Percentiles rank a stretch among this genome's conserved stretches.
phyloP scores from a whole-genome alignment of 2,888 invertebrate genomes.

The Ptychoptera albimana region DNA sequence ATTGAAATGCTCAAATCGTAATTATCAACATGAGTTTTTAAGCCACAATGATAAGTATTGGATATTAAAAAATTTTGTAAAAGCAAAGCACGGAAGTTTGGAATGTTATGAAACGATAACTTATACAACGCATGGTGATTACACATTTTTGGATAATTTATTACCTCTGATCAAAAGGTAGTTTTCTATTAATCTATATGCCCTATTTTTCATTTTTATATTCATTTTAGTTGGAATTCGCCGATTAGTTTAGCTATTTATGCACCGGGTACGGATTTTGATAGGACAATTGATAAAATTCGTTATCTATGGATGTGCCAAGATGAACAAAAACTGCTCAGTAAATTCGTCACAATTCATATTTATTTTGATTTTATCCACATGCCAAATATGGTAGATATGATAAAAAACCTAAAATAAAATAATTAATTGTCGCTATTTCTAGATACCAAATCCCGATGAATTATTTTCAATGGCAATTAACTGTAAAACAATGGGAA shows the following conservation, averaged over 20 bases:
- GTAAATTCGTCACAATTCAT: conserved; percentile 45
- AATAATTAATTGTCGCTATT: conserved; percentile 10
- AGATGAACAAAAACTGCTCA: conserved; percentile 32
- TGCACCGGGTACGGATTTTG: conserved; percentile 45
- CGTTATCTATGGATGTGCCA: conserved; percentile 40
- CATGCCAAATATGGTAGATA: conserved; percentile 30
- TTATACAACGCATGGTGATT: conserved; percentile 51
- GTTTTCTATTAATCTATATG: conserved; percentile 8
- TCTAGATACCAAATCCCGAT: neutral
- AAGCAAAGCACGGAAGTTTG: conserved; percentile 29
- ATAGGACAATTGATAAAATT: conserved; percentile 38
- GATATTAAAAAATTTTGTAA: conserved; percentile 43
- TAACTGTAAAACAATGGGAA: neutral
- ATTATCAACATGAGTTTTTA: too few relatives aligned
- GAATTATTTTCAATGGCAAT: neutral
- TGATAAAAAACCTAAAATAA: neutral
- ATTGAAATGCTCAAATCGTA: too few relatives aligned
- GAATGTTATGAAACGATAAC: conserved; percentile 45
- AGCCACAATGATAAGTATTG: conserved; percentile 33
- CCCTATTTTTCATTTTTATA: neutral
- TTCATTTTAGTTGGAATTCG: conserved; percentile 36
- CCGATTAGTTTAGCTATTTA: conserved; percentile 48
- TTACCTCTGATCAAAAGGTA: conserved; percentile 34
- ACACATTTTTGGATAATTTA: conserved; percentile 47
- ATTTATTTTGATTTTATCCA: conserved; percentile 42